Evolutionary conservation across 2,113 vertebrate genomes (phyloP).

Genomic region (Solenodon paradoxus): DNA sequence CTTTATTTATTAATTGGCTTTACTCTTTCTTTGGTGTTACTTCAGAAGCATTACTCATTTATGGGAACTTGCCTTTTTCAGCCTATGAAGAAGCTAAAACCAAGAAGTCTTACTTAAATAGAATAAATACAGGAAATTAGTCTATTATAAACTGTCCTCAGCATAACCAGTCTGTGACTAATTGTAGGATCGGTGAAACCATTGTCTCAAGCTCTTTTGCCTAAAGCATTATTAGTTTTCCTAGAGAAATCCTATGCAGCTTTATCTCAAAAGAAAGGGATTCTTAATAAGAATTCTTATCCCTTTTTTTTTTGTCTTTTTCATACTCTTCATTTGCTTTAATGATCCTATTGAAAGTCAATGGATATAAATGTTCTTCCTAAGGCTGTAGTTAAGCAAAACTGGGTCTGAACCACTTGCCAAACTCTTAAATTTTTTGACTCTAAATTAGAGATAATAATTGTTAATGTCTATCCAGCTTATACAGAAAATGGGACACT

Average conservation of each 20-base stretch:
- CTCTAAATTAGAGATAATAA: background rate
- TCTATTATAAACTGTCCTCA: background rate
- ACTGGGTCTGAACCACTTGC: background rate
- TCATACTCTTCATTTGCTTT: slow-evolving; percentile 14
- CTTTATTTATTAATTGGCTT: background rate
- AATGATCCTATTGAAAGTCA: background rate
- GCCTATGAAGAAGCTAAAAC: slow-evolving; percentile 14
- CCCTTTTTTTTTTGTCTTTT: slow-evolving; percentile 12
- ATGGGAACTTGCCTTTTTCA: background rate
- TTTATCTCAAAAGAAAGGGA: background rate
- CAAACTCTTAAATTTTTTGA: background rate
- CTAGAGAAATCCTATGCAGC: background rate
- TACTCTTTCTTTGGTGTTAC: background rate
- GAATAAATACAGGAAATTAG: background rate
- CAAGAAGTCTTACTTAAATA: slow-evolving; percentile 4
- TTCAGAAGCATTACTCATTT: background rate
- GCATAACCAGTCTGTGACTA: background rate
- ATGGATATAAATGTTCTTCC: background rate
- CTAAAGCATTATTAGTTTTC: background rate
- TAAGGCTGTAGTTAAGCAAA: background rate
- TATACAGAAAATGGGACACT: background rate
- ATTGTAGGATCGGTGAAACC: background rate
- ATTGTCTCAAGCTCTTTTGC: background rate
- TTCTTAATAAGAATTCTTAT: background rate
- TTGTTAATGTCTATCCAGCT: background rate